phyloP scores from a whole-genome alignment of 2,797 vertebrate species.

The Gymnocypris eckloni region DNA sequence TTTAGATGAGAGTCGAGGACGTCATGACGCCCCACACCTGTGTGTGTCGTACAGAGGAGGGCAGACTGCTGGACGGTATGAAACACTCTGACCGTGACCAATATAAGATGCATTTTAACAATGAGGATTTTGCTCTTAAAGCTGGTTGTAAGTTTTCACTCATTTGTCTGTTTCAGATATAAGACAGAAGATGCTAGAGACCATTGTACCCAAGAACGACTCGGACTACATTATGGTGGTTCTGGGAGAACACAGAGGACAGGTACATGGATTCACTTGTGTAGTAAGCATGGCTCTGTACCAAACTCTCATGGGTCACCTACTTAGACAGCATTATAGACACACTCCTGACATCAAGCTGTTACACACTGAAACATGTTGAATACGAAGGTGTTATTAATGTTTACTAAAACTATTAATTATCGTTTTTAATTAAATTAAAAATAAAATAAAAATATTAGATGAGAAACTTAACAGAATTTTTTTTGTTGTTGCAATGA shows the following conservation, averaged over 20 bases:
- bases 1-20: constrained; percentile 89
- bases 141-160: neutral
- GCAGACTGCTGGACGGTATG: constrained; percentile 86
- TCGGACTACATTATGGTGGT: constrained; percentile 77
- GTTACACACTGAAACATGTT: neutral
- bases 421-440: neutral
- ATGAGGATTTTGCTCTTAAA: neutral
- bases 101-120: neutral
- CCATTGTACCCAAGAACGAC: constrained; percentile 85
- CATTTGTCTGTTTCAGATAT: constrained; percentile 73
- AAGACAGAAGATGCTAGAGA: constrained; percentile 89
- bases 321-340: neutral
- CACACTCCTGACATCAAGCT: neutral
- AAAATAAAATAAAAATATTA: neutral
- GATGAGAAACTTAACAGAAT: neutral
- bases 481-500: neutral
- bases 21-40: constrained; percentile 82
- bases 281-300: neutral
- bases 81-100: neutral
- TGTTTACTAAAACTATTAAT: neutral
- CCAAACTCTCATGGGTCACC: neutral
- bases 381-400: neutral
- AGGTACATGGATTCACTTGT: constrained; percentile 66
- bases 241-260: constrained; percentile 75
- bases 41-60: constrained; percentile 88